These are phyloP conservation scores for Temnothorax ravouxi DNA, from an alignment of 2,888 invertebrate species.

Conservation along the genomic window DNA sequence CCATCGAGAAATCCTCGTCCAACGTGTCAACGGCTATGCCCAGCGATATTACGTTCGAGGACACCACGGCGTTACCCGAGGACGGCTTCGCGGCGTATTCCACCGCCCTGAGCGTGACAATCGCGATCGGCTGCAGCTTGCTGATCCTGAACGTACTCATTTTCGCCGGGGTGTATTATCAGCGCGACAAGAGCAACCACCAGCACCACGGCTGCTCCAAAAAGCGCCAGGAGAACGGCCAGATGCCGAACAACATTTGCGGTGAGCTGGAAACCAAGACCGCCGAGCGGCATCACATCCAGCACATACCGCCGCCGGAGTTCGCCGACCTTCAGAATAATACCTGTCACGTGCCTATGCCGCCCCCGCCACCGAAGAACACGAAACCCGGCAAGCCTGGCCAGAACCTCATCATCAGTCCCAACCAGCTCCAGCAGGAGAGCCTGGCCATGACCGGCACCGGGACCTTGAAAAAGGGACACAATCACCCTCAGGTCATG, in stretches of 20 bases:
- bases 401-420: constrained; percentile 87
- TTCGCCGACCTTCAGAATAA: constrained; percentile 93
- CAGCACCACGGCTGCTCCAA: constrained; percentile 85
- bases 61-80: constrained; percentile 88
- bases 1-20: constrained; percentile 76
- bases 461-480: constrained; percentile 91
- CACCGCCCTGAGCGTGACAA: constrained; percentile 96
- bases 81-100: constrained; percentile 96
- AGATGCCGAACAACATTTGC: constrained; percentile 95
- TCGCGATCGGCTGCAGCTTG: constrained; percentile 97
- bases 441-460: constrained; percentile 91
- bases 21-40: constrained; percentile 80
- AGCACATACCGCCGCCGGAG: constrained; percentile 94
- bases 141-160: constrained; percentile 96
- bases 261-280: constrained; percentile 93
- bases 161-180: constrained; percentile 98
- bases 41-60: constrained; percentile 83
- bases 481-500: constrained; percentile 88
- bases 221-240: constrained; percentile 93
- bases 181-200: constrained; percentile 92
- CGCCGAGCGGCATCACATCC: constrained; percentile 93
- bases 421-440: constrained; percentile 90
- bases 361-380: constrained; percentile 92
- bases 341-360: constrained; percentile 89
- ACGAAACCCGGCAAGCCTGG: constrained; percentile 87